Base-by-base conservation (phyloP, 2,797 vertebrate genomes). In the Pangasius macronema region DNA sequence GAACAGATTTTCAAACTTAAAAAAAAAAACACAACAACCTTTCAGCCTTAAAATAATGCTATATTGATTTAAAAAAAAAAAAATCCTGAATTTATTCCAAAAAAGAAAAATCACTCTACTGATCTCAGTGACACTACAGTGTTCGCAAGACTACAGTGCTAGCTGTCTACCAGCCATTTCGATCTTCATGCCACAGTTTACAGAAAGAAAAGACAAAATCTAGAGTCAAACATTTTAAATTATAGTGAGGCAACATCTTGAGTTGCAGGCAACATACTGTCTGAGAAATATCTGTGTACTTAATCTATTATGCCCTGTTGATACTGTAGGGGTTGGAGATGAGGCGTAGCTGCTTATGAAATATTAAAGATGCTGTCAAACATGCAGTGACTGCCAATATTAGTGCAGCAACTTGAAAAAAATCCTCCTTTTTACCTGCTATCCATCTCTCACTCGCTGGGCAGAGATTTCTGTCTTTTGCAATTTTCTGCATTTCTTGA, bases 281-380 rank as follows among this genome's bases (percentile, higher is more conserved):
- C 46, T 67, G 24, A 65, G 24, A 79, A 65, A 57, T 33, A 33
- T 67, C 85, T 88, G 85, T 91, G 88, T 91, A 90, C 85, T 85
- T 90, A 77, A 91, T 92, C 89, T 81, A 87, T 91, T 93, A 92
- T 93, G 77, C 65, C 55, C 63, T 84, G 68, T 87, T 83, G 75
- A 68, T 85, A 84, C 87, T 90, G 85, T 84, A 81, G 89, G 86
- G 84, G 84, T 87, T 88, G 76, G 79, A 90, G 91, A 88, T 57
- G 87, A 89, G 61, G 84, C 88, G n/a, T 80, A 92, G 87, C 88
- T 89, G 91, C 81, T 91, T 88, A 92, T 95, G 86, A 94, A 93
- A 94, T 94, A 94, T 95, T 93, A 93, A 94, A 94, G 92, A 93
- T 92, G 89, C 88, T 91, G 92, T 94, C 93, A 86, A 88, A 53